Evolutionary conservation across 2,888 invertebrate species (phyloP).

Genomic region (Hesperia comma): DNA sequence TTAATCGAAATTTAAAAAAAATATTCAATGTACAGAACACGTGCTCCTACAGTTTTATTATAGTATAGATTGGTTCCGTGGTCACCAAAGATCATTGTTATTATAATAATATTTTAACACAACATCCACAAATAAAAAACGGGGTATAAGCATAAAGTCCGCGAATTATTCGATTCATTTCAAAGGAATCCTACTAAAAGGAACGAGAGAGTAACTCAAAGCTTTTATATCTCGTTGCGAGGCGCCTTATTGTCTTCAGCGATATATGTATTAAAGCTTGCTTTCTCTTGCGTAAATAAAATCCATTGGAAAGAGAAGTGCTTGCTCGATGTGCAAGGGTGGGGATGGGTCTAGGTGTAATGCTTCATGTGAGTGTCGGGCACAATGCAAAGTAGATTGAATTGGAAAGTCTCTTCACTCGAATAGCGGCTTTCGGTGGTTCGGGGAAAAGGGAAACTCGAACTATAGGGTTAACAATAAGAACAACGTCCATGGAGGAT

Average conservation of each 20-base stretch:
- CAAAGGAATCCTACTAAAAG: slow-evolving; percentile 82
- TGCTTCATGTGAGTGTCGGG: slow-evolving; percentile 80
- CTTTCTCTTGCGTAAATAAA: slow-evolving; percentile 84
- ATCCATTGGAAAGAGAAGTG: slow-evolving; percentile 77
- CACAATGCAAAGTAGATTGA: slow-evolving; percentile 84
- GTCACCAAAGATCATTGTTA: slow-evolving; percentile 60
- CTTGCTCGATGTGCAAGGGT: slow-evolving; percentile 69
- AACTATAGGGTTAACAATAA: slow-evolving; percentile 75
- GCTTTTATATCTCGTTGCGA: slow-evolving; percentile 82
- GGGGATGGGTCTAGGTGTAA: slow-evolving; percentile 73
- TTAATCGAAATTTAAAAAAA: too few relatives aligned
- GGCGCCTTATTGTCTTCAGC: slow-evolving; percentile 81
- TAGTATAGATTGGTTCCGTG: background rate
- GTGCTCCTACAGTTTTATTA: too few relatives aligned
- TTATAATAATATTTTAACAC: slow-evolving; percentile 62
- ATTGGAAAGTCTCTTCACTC: slow-evolving; percentile 78
- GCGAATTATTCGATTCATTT: slow-evolving; percentile 83
- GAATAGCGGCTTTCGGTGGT: slow-evolving; percentile 75
- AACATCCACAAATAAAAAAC: slow-evolving; percentile 70
- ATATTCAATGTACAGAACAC: too few relatives aligned
- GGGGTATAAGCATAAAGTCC: slow-evolving; percentile 72
- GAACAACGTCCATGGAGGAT: slow-evolving; percentile 63
- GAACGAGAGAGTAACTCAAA: slow-evolving; percentile 81
- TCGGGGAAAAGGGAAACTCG: slow-evolving; percentile 65
- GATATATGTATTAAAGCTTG: slow-evolving; percentile 82